Conservation (phyloP, 37 sponge, comb jelly and placozoan species). For the Mnemiopsis leidyi region DNA sequence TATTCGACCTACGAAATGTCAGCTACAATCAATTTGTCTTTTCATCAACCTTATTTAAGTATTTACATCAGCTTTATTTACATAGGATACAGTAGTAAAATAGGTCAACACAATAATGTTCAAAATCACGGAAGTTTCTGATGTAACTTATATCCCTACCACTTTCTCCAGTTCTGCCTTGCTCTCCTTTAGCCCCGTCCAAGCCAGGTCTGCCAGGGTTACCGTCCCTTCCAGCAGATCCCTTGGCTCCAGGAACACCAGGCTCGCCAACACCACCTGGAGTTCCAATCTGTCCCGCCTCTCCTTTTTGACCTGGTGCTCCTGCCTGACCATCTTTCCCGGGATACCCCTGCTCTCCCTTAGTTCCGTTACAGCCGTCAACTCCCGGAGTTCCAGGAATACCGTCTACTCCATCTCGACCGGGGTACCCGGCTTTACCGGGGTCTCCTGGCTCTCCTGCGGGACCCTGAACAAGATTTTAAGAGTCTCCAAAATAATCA, state of each 20-base stretch:
- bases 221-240: not conserved
- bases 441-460: not conserved
- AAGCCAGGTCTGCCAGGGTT: not conserved
- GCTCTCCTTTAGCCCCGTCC: conserved; percentile 3
- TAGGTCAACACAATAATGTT: too few relatives aligned
- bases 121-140: too few relatives aligned
- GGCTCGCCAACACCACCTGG: not conserved
- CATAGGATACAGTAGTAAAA: too few relatives aligned
- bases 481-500: too few relatives aligned
- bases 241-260: not conserved
- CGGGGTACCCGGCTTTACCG: not conserved
- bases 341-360: not conserved
- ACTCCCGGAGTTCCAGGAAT: conserved; percentile 1
- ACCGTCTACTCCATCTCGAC: conserved; percentile 35
- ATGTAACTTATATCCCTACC: not conserved
- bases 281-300: not conserved
- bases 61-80: too few relatives aligned
- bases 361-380: conserved; percentile 26
- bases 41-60: too few relatives aligned
- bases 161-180: not conserved
- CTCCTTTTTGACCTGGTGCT: not conserved
- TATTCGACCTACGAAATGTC: not conserved
- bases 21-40: too few relatives aligned
- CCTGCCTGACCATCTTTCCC: not conserved
- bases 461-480: not conserved